Evolutionary conservation across 2,797 vertebrate genomes (phyloP), one percentile per base, ranked within the genome.

Genomic region (Pantherophis vulpinus): DNA sequence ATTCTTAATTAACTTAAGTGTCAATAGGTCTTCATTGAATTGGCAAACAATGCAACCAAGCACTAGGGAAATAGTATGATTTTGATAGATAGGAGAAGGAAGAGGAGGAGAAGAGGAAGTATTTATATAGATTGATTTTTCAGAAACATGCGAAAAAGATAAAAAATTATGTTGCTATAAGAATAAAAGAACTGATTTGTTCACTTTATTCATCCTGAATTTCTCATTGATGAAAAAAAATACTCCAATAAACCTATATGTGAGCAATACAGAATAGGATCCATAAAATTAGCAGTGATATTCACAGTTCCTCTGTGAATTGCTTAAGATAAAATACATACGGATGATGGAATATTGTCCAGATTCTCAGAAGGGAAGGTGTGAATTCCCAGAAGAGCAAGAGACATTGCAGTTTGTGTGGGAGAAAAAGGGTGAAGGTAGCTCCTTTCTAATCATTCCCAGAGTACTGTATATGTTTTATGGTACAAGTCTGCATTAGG

Each of bases 1-100:
- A 97, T 94, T 87, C 87, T 96, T 97, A 97, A 98, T 98, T 98
- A 97, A 95, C 92, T 97, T 92, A 97, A 98, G 94, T 96, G 94
- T 96, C 96, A 97, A 94, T 95, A 96, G 94, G 74, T n/a, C 96
- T 97, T 97, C 93, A 94, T 97, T 97, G 94, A 97, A 95, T 83
- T 97, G 92, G 91, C 94, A 96, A 97, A 97, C 92, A 96, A 94
- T 94, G 95, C 95, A 96, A 94, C 70, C 96, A 97, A 61, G 70
- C 95, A 97, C 97, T 97, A 97, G 91, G 42, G 92, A 97, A 96
- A 95, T 90, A 96, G 94, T 97, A 97, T 96, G 97, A 98, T 97
- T 96, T 95, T 97, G 88, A 93, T 54, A n/a, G n/a, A 91, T 91
- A 54, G 66, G 20, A 27, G 25, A 2, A 42, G n/a, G 18, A 61